phyloP scores from a whole-genome alignment of 2,888 invertebrate species.

The Tanypteryx hageni region DNA sequence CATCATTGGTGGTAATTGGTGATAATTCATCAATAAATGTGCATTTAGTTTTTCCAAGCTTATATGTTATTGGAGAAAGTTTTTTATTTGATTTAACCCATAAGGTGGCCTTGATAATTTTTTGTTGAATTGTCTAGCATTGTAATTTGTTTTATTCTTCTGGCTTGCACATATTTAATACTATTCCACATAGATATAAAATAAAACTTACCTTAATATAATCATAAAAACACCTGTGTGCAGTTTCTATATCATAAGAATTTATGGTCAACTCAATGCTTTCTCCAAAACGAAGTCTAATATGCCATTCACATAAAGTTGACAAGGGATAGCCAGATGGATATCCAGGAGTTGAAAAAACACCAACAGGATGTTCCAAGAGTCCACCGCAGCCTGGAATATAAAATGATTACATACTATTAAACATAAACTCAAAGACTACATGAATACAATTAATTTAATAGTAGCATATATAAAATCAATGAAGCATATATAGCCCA shows the following conservation, averaged over 20 bases:
- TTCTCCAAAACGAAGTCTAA: conserved; percentile 82
- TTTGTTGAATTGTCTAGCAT: no score
- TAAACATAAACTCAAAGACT: conserved; percentile 58
- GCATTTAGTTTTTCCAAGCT: no score
- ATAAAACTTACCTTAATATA: conserved; percentile 77
- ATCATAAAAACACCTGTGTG: conserved; percentile 80
- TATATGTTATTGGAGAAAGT: no score
- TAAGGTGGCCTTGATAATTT: no score
- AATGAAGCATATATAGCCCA: background rate
- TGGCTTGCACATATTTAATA: no score
- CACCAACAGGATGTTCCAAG: conserved; percentile 78
- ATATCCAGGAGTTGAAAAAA: conserved; percentile 82
- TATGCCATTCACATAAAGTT: conserved; percentile 85
- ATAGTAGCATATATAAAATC: background rate
- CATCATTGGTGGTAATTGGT: no score
- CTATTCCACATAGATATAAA: background rate
- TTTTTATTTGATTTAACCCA: no score
- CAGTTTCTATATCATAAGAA: conserved; percentile 80
- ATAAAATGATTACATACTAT: no score
- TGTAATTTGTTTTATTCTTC: no score
- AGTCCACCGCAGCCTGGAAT: conserved; percentile 82
- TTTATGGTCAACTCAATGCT: conserved; percentile 82
- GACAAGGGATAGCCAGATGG: conserved; percentile 79
- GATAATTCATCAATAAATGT: no score
- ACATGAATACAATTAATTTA: background rate